Evolutionary conservation across 2,797 vertebrate genomes (phyloP), one percentile per base, ranked within the genome.

Genomic region (Sebastes diaconus): DNA sequence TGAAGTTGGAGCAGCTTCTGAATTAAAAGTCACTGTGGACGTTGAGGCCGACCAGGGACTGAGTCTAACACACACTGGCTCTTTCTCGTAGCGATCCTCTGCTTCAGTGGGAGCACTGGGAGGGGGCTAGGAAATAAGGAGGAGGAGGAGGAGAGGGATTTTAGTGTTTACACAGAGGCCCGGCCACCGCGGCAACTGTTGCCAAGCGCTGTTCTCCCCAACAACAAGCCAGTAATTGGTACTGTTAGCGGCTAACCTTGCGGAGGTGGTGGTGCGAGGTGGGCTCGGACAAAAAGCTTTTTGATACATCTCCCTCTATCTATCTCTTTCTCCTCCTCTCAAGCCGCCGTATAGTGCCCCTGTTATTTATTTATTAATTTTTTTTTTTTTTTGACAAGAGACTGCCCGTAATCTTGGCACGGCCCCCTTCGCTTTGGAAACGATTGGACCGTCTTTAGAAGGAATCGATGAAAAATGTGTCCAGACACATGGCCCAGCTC

Each of bases 231-330:
- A 86, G 90, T 94, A 94, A 96, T 95, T 94, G 94, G 92, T 92
- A 94, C 92, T 94, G 95, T 94, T 92, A 95, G 92, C 84, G 73
- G 87, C 92, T 94, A 95, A 94, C 94, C 94, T 95, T 93, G 91
- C 71, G 86, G 92, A 93, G 92, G 90, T 91, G 91, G 89, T 81
- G 88, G 93, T 84, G 91, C 71, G 73, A 92, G 88, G 90, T 80
- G 91, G 88, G 81, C 77, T 92, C 81, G 90, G 92, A 95, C 94
- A 93, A 92, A 95, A 93, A 94, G 92, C 92, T 92, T 95, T 94
- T 94, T 93, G 88, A 92, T 91, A 85, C 87, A 69, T 84, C 85
- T 86, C 80, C 77, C 36, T 89, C 81, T 85, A 46, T 46, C 83
- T 39, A 61, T 87, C 76, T 86, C 68, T 67, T 64, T 84, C 81